Evolutionary conservation across 2,113 vertebrate genomes (phyloP).

Genomic region (Tachysurus vachellii): DNA sequence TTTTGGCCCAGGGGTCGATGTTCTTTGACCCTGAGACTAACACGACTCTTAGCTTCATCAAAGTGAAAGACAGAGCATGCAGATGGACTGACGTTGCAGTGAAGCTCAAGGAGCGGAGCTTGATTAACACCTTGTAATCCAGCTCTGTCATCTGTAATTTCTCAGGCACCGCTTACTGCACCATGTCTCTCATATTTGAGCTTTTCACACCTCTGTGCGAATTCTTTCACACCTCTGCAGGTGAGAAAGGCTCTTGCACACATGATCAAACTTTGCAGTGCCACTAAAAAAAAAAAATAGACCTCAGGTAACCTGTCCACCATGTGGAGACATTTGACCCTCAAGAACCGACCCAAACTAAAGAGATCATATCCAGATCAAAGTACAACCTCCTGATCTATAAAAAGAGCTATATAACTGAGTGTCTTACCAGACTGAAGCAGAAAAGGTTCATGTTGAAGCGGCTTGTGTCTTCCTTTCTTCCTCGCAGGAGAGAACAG

Average conservation of each 20-base stretch:
- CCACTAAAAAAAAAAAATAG: no score
- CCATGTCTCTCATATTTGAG: neutral
- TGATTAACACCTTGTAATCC: neutral
- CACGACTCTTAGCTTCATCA: neutral
- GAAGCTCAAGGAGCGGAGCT: neutral
- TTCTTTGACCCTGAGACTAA: neutral
- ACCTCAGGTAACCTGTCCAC: neutral
- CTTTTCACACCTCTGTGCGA: conserved; percentile 19
- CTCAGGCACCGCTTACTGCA: neutral
- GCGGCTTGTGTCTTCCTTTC: conserved; percentile 33
- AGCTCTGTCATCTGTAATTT: neutral
- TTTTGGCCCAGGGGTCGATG: neutral
- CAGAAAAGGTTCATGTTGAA: conserved; percentile 91
- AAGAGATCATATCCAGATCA: neutral
- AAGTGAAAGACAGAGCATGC: neutral
- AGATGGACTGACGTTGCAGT: neutral
- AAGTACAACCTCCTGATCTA: neutral
- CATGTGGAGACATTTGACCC: no score
- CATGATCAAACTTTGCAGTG: neutral
- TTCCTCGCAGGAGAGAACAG: neutral
- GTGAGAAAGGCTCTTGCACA: neutral
- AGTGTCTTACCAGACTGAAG: conserved; percentile 87
- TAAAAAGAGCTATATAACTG: neutral
- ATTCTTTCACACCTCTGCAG: neutral
- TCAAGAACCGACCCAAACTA: neutral